Evolutionary conservation across 2,113 vertebrate genomes (phyloP).

Genomic region (Scomber japonicus): DNA sequence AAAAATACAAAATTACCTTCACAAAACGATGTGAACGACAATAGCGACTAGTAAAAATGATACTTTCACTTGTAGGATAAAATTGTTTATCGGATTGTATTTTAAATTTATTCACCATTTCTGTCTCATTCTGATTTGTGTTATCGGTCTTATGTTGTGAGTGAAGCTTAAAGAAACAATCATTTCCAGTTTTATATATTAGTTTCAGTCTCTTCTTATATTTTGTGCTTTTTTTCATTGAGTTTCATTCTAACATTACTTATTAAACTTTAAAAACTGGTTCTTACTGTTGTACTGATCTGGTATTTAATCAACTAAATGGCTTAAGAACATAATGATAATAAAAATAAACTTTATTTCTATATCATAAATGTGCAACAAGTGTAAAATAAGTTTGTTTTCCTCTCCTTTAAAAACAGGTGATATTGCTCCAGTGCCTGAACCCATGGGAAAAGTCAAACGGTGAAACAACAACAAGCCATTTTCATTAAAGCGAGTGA

Average conservation of each 20-base stretch:
- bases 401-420: background rate
- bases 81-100: no score
- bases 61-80: background rate
- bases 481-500: slow-evolving; percentile 10
- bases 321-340: background rate
- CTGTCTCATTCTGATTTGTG: no score
- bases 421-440: background rate
- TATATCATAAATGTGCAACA: no score
- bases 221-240: no score
- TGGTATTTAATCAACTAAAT: background rate
- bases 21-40: background rate
- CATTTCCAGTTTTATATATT: background rate
- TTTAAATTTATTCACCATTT: no score
- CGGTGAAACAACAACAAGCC: slow-evolving; percentile 22
- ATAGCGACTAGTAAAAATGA: background rate
- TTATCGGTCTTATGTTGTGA: no score
- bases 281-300: background rate
- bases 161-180: background rate
- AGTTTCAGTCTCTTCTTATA: background rate
- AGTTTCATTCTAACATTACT: background rate
- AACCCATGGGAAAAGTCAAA: slow-evolving; percentile 55
- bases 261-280: background rate
- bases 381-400: no score
- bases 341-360: background rate
- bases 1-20: background rate